Evolutionary conservation across 64 coral and sea anemone genomes (phyloP).

Genomic region (Orbicella faveolata): DNA sequence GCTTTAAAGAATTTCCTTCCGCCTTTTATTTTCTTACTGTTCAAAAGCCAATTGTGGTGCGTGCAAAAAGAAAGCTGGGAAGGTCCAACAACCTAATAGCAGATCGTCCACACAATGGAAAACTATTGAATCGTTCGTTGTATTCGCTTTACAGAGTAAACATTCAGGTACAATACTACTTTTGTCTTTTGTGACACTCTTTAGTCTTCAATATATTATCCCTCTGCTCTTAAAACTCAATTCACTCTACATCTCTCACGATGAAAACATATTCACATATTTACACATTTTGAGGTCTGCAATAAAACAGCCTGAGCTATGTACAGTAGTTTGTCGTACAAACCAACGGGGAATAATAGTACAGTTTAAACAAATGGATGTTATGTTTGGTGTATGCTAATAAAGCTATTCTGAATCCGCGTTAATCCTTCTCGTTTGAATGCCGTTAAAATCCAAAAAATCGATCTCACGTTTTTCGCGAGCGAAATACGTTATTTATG

Average conservation of each 20-base stretch:
- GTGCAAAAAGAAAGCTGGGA: too few relatives aligned
- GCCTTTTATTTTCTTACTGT: too few relatives aligned
- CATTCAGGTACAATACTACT: background rate
- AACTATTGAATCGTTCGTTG: background rate
- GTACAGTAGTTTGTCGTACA: background rate
- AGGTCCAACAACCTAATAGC: too few relatives aligned
- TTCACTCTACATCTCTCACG: background rate
- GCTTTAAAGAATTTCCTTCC: too few relatives aligned
- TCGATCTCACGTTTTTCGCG: too few relatives aligned
- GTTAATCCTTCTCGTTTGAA: background rate
- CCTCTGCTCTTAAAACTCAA: background rate
- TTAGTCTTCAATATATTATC: background rate
- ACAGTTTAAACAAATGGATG: background rate
- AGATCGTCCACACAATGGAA: background rate
- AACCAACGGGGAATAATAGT: background rate
- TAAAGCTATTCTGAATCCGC: background rate
- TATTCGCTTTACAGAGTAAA: background rate
- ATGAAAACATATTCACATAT: background rate
- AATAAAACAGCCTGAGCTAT: background rate
- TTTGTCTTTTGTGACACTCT: slow-evolving; percentile 1
- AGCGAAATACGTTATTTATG: too few relatives aligned
- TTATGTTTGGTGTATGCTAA: background rate
- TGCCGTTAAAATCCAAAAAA: too few relatives aligned
- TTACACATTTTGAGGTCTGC: background rate
- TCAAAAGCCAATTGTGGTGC: too few relatives aligned